phyloP scores from a whole-genome alignment of 2,888 invertebrate species.

The Ctenicera cuprea region DNA sequence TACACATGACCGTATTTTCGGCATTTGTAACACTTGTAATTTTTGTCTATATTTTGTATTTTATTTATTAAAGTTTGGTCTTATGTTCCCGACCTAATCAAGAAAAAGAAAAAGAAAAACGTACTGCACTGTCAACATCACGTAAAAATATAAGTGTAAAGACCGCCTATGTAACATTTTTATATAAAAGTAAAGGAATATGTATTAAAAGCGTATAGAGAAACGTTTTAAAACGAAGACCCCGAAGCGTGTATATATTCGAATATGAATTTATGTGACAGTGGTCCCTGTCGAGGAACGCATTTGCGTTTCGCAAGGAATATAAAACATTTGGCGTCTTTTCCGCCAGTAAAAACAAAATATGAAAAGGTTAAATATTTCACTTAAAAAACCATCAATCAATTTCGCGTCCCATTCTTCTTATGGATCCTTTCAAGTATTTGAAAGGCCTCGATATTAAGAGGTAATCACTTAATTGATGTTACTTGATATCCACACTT shows the following conservation, averaged over 20 bases:
- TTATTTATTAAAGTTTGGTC: no score
- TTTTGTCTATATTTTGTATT: no score
- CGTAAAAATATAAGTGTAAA: not conserved
- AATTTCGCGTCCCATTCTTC: slow-evolving; percentile 12
- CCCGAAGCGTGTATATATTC: slow-evolving; percentile 27
- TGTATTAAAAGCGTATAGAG: slow-evolving; percentile 20
- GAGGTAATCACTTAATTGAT: slow-evolving; percentile 21
- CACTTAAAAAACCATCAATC: slow-evolving; percentile 23
- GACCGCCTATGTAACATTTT: not conserved
- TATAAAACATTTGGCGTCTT: slow-evolving; percentile 31
- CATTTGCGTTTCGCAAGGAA: slow-evolving; percentile 30
- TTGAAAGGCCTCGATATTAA: slow-evolving; percentile 14
- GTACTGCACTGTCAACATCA: no score
- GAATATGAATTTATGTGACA: slow-evolving; percentile 42
- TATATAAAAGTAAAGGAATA: slow-evolving; percentile 10
- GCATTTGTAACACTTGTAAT: no score
- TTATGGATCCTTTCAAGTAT: not conserved
- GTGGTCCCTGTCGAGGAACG: slow-evolving; percentile 40
- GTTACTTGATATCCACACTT: not conserved
- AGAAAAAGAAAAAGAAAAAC: no score
- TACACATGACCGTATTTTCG: not conserved
- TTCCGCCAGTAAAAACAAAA: slow-evolving; percentile 25
- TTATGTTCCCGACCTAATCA: no score
- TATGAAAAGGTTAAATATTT: slow-evolving; percentile 17
- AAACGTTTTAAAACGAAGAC: slow-evolving; percentile 27